A percentile compares a stretch with the other conserved stretches of the same genome.
Evolutionary conservation across 2,797 vertebrate species (phyloP).

Genomic region (Ciconia nigra): DNA sequence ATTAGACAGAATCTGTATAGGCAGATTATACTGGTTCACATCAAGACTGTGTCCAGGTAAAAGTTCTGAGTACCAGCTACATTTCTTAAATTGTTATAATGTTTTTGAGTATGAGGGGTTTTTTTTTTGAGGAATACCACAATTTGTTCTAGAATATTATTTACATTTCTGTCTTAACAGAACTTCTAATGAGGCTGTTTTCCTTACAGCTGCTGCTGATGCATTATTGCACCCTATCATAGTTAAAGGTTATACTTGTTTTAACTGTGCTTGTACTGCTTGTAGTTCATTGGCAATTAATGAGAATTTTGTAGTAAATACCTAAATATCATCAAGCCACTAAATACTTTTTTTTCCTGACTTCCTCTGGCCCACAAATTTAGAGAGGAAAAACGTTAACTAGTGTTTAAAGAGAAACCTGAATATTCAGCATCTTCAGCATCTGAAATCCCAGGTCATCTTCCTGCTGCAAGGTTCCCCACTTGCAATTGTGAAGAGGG

Average conservation of each 20-base stretch:
- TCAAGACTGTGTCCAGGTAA: background rate
- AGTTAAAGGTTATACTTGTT: background rate
- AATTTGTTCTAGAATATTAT: background rate
- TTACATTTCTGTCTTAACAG: background rate
- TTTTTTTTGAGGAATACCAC: background rate
- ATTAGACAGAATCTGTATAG: background rate
- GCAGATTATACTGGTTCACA: background rate
- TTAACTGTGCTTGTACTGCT: background rate
- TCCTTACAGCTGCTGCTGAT: background rate
- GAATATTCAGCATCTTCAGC: background rate
- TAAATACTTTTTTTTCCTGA: background rate
- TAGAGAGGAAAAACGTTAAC: background rate
- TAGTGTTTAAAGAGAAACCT: background rate
- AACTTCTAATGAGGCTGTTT: background rate
- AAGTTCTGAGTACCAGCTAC: background rate
- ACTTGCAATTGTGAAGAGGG: background rate
- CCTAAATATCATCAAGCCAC: background rate
- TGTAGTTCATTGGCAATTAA: background rate
- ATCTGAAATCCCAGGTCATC: background rate
- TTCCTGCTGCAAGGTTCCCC: background rate
- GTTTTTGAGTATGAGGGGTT: background rate
- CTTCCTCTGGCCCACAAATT: background rate
- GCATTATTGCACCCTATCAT: background rate
- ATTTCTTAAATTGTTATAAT: background rate
- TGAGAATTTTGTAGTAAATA: background rate